Conservation (phyloP, 2,888 invertebrate genomes). For the Tipula vernalis region DNA sequence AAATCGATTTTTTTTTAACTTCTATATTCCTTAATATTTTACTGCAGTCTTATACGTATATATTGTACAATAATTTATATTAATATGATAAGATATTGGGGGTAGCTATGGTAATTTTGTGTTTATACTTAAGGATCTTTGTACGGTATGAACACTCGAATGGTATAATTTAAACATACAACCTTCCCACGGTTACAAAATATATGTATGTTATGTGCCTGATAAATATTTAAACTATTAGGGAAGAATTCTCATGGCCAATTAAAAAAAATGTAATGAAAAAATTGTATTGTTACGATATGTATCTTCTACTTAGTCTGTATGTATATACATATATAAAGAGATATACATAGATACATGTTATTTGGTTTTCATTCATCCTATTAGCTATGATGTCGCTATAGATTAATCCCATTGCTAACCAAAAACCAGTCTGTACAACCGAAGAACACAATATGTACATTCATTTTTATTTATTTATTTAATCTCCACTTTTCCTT, state of each 20-base stretch:
- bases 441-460: background rate
- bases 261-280: background rate
- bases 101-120: background rate
- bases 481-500: background rate
- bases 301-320: background rate
- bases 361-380: background rate
- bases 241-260: background rate
- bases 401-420: background rate
- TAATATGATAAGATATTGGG: background rate
- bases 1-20: background rate
- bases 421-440: background rate
- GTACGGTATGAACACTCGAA: background rate
- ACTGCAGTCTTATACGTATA: background rate
- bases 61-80: background rate
- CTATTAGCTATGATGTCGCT: background rate
- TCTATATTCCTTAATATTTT: background rate
- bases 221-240: background rate
- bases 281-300: background rate
- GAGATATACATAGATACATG: no score
- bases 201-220: background rate
- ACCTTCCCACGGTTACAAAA: background rate
- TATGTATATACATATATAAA: background rate
- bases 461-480: background rate
- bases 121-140: background rate
- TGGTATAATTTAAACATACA: background rate